These are phyloP conservation scores for Hydrolagus colliei DNA, from an alignment of 2,797 vertebrate species.

Conservation along the genomic window DNA sequence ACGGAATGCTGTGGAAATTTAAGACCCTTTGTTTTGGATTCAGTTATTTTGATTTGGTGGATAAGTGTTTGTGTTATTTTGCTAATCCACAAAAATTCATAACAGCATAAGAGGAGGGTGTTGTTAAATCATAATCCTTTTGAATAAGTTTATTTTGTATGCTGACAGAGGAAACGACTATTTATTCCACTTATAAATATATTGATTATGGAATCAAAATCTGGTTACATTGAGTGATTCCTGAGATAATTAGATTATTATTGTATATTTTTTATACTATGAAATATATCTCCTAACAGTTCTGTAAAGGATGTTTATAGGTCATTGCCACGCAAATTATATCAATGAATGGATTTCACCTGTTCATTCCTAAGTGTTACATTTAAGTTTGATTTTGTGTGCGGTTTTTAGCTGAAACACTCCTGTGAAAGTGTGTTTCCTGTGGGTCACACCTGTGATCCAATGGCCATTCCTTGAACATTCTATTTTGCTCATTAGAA, in stretches of 20 bases:
- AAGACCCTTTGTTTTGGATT: conserved; percentile 20
- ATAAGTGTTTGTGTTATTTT: conserved; percentile 13
- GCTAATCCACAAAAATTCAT: conserved; percentile 6
- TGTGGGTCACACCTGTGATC: no score
- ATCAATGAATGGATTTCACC: background rate
- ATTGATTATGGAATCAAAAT: background rate
- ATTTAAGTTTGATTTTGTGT: background rate
- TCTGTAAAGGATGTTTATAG: no score
- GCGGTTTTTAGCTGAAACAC: background rate
- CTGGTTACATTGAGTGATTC: background rate
- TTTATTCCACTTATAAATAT: background rate
- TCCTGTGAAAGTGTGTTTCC: background rate
- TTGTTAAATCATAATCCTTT: background rate
- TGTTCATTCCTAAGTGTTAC: background rate
- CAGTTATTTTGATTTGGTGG: background rate
- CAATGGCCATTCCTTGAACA: background rate
- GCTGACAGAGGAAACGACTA: background rate
- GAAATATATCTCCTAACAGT: no score
- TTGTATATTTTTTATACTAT: no score
- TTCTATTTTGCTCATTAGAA: background rate
- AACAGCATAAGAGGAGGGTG: background rate
- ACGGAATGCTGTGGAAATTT: conserved; percentile 3
- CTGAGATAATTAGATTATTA: background rate
- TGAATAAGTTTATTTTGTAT: background rate
- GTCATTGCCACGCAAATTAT: no score